phyloP scores from a whole-genome alignment of 2,797 vertebrate genomes.

The Cryptoprocta ferox region DNA sequence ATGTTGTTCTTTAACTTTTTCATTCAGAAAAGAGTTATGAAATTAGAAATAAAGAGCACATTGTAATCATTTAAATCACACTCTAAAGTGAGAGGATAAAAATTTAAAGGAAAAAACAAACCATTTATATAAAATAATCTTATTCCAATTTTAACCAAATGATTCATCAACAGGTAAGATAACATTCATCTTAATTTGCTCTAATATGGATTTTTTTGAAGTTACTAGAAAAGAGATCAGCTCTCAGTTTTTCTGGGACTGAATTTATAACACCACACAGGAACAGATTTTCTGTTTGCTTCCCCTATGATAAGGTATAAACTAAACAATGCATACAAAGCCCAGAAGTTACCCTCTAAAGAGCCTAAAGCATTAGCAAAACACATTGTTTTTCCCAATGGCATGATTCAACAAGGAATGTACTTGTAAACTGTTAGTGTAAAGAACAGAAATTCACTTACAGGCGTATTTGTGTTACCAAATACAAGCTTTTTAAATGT shows the following conservation, averaged over 20 bases:
- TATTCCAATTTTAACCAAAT: background rate
- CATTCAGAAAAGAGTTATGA: background rate
- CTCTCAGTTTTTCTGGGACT: constrained; percentile 46
- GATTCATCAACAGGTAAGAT: background rate
- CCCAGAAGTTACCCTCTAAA: constrained; percentile 49
- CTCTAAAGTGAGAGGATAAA: background rate
- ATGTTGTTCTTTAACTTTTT: background rate
- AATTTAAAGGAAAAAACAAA: background rate
- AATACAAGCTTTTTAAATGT: constrained; percentile 53
- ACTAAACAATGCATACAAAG: constrained; percentile 30
- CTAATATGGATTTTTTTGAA: background rate
- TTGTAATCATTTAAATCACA: background rate
- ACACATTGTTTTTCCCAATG: constrained; percentile 77
- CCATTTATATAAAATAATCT: background rate
- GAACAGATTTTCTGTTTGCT: constrained; percentile 53
- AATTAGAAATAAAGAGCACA: background rate
- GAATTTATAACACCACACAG: constrained; percentile 14
- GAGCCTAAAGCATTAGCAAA: constrained; percentile 72
- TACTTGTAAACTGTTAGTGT: constrained; percentile 69
- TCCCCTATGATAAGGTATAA: constrained; percentile 43
- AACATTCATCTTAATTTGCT: background rate
- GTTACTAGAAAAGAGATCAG: constrained; percentile 29
- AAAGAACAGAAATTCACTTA: constrained; percentile 70
- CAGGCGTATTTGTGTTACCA: constrained; percentile 29
- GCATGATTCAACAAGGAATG: constrained; percentile 68